Evolutionary conservation across 2,888 invertebrate genomes (phyloP), one percentile per base, ranked within the genome.

Genomic region (Eilema sororculum): DNA sequence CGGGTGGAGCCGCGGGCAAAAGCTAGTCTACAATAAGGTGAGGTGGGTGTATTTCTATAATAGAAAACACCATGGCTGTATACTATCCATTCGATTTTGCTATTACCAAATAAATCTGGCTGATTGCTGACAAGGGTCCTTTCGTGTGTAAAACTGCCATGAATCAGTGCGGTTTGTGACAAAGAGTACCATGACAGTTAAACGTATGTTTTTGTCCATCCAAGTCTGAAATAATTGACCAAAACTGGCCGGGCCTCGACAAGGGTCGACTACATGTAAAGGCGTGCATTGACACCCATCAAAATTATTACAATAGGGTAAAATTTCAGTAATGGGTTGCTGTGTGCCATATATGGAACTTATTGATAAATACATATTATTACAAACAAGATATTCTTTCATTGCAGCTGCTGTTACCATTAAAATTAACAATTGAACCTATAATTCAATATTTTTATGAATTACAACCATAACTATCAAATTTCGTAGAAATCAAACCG

Each of bases 61-160:
- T n/a, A 52, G 9, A 9, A 52, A 52, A 52, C 52, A 9, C 37
- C 30, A 58, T 58, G 65, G n/a, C 52, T 20, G 8, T n/a, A 9
- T 57, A 5, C 56, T 22, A 10, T 30, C 30, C 22, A 56, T 56
- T 65, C 52, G 30, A 28, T 52, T 64, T 41, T 57, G 25, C 64
- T 22, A 65, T 33, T 37, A 66, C 52, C 37, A 20, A 57, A 71
- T 52, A 52, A 52, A 52, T 52, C 52, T 52, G n/a, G 52, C n/a
- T n/a, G n/a, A 52, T n/a, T 52, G 52, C 52, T 52, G 52, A 52
- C 52, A 52, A 52, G 52, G 52, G 52, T 52, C 52, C 52, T n/a
- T n/a, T n/a, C 52, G 52, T 9, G n/a, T 52, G n/a, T 52, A 52
- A 52, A 52, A n/a, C 52, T 52, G 52, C 52, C 52, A 52, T 52